A percentile compares a stretch with the other conserved stretches of the same genome.
phyloP scores from a whole-genome alignment of 2,888 invertebrate species.

The Clunio marinus region DNA sequence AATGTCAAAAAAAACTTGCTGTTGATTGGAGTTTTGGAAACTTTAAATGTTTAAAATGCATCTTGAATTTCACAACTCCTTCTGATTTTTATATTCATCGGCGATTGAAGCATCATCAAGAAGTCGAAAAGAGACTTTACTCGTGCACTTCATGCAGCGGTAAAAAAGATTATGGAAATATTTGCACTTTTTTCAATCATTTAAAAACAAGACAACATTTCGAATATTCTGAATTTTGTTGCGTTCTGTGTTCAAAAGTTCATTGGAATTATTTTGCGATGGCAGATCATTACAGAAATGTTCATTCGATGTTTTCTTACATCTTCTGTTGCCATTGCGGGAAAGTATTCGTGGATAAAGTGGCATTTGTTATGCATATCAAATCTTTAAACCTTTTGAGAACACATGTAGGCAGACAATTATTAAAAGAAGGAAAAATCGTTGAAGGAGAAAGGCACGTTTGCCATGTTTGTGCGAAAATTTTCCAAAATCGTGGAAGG shows the following conservation, averaged over 20 bases:
- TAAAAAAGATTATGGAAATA: slow-evolving; percentile 43
- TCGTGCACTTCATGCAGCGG: slow-evolving; percentile 44
- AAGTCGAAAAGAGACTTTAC: slow-evolving; percentile 3
- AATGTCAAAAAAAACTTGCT: not conserved
- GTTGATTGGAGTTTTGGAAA: slow-evolving; percentile 7
- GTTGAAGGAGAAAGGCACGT: not conserved
- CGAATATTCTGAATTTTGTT: slow-evolving; percentile 42
- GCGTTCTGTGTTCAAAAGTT: slow-evolving; percentile 39
- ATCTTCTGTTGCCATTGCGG: slow-evolving; percentile 35
- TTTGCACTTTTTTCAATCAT: slow-evolving; percentile 45
- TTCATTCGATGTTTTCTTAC: slow-evolving; percentile 4
- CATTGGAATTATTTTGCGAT: slow-evolving; percentile 31
- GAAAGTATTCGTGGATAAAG: slow-evolving; percentile 27
- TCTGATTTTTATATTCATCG: slow-evolving; percentile 1
- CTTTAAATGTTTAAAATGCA: slow-evolving; percentile 14
- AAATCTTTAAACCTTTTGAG: not conserved
- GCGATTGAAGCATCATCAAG: slow-evolving; percentile 11
- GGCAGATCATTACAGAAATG: slow-evolving; percentile 24
- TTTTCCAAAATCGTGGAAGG: not conserved
- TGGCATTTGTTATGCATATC: not conserved
- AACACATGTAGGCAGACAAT: not conserved
- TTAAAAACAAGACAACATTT: slow-evolving; percentile 44
- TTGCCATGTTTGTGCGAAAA: not conserved
- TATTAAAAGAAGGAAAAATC: slow-evolving; percentile 5
- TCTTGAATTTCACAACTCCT: not conserved